Base-by-base conservation (phyloP, 2,113 vertebrate genomes). In the Grantiella picta region DNA sequence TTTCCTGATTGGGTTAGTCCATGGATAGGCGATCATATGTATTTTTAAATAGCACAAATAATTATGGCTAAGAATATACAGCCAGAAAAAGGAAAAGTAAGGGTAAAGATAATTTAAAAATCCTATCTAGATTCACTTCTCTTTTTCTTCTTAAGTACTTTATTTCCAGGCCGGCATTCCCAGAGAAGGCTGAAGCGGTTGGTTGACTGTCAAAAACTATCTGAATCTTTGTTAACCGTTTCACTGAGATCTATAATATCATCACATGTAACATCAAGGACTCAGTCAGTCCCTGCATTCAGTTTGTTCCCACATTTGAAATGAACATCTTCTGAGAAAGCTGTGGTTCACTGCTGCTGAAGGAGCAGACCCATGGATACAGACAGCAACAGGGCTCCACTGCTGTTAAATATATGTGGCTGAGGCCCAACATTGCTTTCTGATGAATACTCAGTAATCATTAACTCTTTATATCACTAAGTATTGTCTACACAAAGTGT, bases 401-500 rank as follows among this genome's bases (percentile, higher is more conserved):
- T 21, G 31, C 0, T 0, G 33, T 57, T 47, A 69, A 73, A 65
- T 5, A 65, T 5, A 45, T 2, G 13, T 33, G 21, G 4, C 27
- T 2, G 5, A 78, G 22, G 24, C 9, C 13, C 38, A 78, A 0
- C n/a, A 38, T 19, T 61, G 12, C 25, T 86, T 88, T 53, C 25
- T 78, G 64, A 54, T 42, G 38, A 42, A 75, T 36, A 23, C 25
- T 25, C 12, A 47, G 29, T 31, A 33, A 69, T 31, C 11, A 31
- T 72, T 82, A 60, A 7, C 53, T 76, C 33, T 44, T 77, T 84
- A 56, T 38, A 60, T 52, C 50, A 44, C n/a, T 22, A 56, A 35
- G 23, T 40, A 11, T 29, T 60, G n/a, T 52, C 78, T 52, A 7
- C 44, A 23, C 14, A 12, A 65, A 82, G 7, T 24, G 10, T 28